These are phyloP conservation scores for Meda fulgida DNA, from an alignment of 2,797 vertebrate species.

Conservation along the genomic window DNA sequence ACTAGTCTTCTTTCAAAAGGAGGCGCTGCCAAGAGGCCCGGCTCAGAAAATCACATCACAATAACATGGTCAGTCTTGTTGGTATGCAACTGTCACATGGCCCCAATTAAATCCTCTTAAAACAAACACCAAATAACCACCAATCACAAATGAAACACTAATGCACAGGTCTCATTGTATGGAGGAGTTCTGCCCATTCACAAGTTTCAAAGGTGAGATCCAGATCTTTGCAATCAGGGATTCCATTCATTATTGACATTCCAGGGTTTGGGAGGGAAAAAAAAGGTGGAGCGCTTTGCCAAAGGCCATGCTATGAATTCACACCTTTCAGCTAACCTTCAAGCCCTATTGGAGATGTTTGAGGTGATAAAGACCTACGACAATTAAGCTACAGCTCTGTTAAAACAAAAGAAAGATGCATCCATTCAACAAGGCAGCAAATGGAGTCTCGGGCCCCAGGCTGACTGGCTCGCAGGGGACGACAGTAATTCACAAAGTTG, in stretches of 20 bases:
- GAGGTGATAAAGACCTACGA: conserved; percentile 16
- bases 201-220: conserved; percentile 47
- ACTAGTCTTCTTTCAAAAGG: conserved; percentile 35
- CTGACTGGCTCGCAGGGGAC: neutral
- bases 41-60: conserved; percentile 38
- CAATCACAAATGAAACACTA: conserved; percentile 23
- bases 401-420: conserved; percentile 33
- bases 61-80: conserved; percentile 31
- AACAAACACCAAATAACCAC: conserved; percentile 35
- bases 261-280: neutral
- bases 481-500: conserved; percentile 30
- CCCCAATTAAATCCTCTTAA: conserved; percentile 42
- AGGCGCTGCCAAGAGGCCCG: conserved; percentile 26
- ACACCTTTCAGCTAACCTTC: conserved; percentile 49
- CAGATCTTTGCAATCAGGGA: conserved; percentile 44
- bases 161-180: conserved; percentile 10
- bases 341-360: conserved; percentile 32
- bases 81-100: conserved; percentile 38
- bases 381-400: conserved; percentile 8
- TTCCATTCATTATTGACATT: conserved; percentile 55
- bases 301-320: conserved; percentile 46
- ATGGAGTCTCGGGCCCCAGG: conserved; percentile 6
- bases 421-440: conserved; percentile 4
- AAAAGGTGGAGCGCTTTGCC: conserved; percentile 48
- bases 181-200: conserved; percentile 35